Evolutionary conservation across 1,140 invertebrate genomes (phyloP).

Genomic region (Ridgeia piscesae): DNA sequence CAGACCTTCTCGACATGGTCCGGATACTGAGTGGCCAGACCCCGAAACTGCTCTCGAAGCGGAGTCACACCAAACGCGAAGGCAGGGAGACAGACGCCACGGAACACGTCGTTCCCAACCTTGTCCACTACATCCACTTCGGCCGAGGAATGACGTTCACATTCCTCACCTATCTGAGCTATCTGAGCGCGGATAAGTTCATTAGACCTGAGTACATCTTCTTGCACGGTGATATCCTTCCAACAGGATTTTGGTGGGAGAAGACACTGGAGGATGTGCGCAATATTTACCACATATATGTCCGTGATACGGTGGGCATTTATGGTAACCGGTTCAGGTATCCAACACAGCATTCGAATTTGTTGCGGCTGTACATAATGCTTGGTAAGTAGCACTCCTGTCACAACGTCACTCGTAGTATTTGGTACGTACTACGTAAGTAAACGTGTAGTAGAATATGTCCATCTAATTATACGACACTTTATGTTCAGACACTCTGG

Average conservation of each 20-base stretch:
- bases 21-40: background rate
- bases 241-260: slow-evolving; percentile 22
- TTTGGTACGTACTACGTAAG: background rate
- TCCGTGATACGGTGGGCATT: background rate
- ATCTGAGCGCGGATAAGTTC: slow-evolving; percentile 19
- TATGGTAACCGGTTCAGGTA: background rate
- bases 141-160: background rate
- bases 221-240: slow-evolving; percentile 19
- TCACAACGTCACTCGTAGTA: background rate
- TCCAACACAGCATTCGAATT: background rate
- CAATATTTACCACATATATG: background rate
- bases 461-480: too few species aligned
- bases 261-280: background rate
- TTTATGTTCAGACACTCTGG: too few species aligned
- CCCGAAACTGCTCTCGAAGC: background rate
- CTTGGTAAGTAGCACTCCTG: background rate
- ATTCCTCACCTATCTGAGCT: slow-evolving; percentile 21
- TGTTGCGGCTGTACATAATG: background rate
- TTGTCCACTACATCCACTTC: slow-evolving; percentile 17
- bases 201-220: slow-evolving; percentile 19
- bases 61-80: background rate
- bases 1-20: background rate
- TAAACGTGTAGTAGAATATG: background rate
- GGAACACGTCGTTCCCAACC: slow-evolving; percentile 1
- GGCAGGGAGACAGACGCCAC: background rate